phyloP scores from a whole-genome alignment of 1,140 invertebrate species.

The Diploscapter pachys region DNA sequence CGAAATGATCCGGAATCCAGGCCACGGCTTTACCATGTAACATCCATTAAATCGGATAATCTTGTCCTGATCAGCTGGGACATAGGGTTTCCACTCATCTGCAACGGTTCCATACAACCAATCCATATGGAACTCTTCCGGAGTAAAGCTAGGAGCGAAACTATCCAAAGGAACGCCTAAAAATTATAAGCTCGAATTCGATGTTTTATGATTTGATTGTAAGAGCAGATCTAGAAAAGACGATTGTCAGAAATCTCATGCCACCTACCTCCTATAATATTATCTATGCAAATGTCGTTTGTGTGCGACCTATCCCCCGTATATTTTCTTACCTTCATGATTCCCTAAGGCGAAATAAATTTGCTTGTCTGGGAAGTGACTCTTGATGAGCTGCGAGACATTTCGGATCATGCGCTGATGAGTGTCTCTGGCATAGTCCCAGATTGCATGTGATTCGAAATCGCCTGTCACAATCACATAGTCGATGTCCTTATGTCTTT shows the following conservation, averaged over 20 bases:
- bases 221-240: too few relatives aligned
- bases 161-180: too few relatives aligned
- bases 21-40: constrained; percentile 58
- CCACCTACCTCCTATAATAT: too few relatives aligned
- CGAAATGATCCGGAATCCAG: constrained; percentile 61
- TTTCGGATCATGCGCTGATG: constrained; percentile 32
- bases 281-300: too few relatives aligned
- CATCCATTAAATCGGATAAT: constrained; percentile 51
- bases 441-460: constrained; percentile 45
- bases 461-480: constrained; percentile 49
- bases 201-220: too few relatives aligned
- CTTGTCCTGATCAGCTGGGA: constrained; percentile 39
- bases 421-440: constrained; percentile 19
- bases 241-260: too few relatives aligned
- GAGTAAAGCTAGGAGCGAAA: constrained; percentile 42
- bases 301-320: constrained; percentile 10
- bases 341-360: constrained; percentile 47
- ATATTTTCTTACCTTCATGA: constrained; percentile 44
- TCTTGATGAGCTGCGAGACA: constrained; percentile 36
- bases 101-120: constrained; percentile 49
- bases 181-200: too few relatives aligned
- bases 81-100: constrained; percentile 41
- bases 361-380: constrained; percentile 41
- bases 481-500: constrained; percentile 33
- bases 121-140: constrained; percentile 46